Evolutionary conservation across 2,888 invertebrate genomes (phyloP), one percentile per base, ranked within the genome.

Genomic region (Myopa testacea): DNA sequence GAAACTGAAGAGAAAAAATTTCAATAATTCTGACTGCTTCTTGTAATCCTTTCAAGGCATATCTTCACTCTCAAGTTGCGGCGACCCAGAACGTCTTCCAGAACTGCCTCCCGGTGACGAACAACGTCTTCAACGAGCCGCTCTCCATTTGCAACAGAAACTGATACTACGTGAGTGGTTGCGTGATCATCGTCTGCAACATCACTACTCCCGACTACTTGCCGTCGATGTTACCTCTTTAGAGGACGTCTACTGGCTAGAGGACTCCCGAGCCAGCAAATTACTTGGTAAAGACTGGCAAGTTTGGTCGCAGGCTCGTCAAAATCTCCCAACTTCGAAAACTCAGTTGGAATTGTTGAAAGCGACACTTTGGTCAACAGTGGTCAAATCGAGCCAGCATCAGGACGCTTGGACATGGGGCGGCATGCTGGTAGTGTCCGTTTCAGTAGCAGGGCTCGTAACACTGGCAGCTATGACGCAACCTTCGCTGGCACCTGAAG

Each of bases 401-500:
- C 95, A 95, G 87, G 95, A 95, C 90, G 95, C 95, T 72, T 96
- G 96, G 95, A 95, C 95, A 87, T 95, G 95, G 94, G 95, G 95
- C 93, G 96, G 96, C 74, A 96, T 96, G 96, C 90, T 96, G 90
- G 94, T 96, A 83, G 96, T 96, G 81, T 96, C 96, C 37, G 95
- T 96, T 84, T 95, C 95, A 72, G 95, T 96, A 83, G 96, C 96
- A 84, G 96, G 96, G 84, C 91, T 96, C 89, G 96, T 96, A 85
- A 96, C 96, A 78, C 91, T 96, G 85, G 96, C 96, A 78, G 96
- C 96, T 85, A 96, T 96, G 95, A 96, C 96, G 83, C 96, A 96
- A 89, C 96, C 96, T 50, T 94, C 96, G 7, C 91, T 96, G 83
- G 95, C 95, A 75, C 95, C 96, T n/a, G 95, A 96, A 90, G 96